These are phyloP conservation scores for Ellobium chinense DNA, from an alignment of 2,888 invertebrate species.

Conservation along the genomic window DNA sequence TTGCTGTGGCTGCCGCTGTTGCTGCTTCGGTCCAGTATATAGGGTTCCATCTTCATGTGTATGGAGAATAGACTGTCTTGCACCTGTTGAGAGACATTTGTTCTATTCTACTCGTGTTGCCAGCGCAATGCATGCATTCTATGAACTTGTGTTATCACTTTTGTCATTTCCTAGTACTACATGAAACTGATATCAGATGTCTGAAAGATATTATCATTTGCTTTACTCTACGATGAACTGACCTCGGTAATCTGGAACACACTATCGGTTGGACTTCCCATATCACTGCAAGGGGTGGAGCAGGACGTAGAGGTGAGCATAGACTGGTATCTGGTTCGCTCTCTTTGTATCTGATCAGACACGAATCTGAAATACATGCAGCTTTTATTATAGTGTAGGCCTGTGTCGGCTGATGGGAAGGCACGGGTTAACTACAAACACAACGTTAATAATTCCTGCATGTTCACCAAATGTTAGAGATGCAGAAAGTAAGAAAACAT, in stretches of 20 bases:
- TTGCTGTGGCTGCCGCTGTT: neutral
- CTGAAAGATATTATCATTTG: too few species aligned
- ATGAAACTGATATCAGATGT: too few species aligned
- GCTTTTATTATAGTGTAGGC: neutral
- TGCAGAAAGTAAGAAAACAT: too few species aligned
- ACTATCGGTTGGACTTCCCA: constrained; percentile 12
- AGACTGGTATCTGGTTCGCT: constrained; percentile 39
- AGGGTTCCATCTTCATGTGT: constrained; percentile 47
- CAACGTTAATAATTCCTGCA: too few species aligned
- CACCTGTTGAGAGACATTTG: constrained; percentile 11
- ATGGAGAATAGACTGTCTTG: constrained; percentile 46
- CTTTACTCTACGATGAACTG: too few species aligned
- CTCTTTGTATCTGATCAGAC: constrained; percentile 45
- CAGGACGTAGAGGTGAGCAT: constrained; percentile 9
- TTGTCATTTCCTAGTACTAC: too few species aligned
- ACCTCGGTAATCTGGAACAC: constrained; percentile 20
- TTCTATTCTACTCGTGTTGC: too few species aligned
- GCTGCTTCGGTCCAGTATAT: constrained; percentile 12
- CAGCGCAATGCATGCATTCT: too few species aligned
- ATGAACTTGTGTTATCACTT: too few species aligned
- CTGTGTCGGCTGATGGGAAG: too few species aligned
- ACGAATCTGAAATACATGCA: constrained; percentile 25
- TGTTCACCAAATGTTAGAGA: too few species aligned
- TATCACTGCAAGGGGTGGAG: constrained; percentile 5
- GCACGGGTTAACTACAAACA: too few species aligned